phyloP scores from a whole-genome alignment of 2,797 vertebrate genomes.

The Schizopygopsis pylzovi region DNA sequence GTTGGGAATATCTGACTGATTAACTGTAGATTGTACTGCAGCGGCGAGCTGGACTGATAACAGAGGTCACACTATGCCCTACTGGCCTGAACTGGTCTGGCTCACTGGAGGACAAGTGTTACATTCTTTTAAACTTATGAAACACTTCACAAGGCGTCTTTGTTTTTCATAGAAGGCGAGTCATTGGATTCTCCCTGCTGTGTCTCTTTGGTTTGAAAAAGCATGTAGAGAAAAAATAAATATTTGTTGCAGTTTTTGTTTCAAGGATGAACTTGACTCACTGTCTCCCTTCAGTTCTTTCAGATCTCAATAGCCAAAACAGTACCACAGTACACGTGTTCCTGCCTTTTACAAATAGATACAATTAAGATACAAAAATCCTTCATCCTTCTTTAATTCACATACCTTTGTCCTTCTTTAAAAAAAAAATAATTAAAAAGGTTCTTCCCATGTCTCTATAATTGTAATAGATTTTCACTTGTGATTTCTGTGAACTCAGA shows the following conservation, averaged over 20 bases:
- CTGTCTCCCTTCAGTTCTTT: background rate
- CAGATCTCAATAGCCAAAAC: background rate
- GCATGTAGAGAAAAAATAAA: background rate
- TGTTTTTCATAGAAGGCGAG: slow-evolving; percentile 15
- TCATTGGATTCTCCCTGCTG: slow-evolving; percentile 20
- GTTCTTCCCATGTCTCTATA: background rate
- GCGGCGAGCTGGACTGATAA: background rate
- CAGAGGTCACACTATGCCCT: slow-evolving; percentile 2
- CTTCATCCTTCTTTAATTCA: slow-evolving; percentile 21
- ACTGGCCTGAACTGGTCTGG: slow-evolving; percentile 22
- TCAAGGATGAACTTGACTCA: background rate
- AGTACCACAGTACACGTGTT: background rate
- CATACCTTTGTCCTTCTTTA: background rate
- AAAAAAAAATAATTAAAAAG: background rate
- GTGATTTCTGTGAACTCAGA: slow-evolving; percentile 12
- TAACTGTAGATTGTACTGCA: background rate
- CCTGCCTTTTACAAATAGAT: background rate
- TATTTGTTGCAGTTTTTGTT: background rate
- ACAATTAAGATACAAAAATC: background rate
- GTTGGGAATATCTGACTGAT: slow-evolving; percentile 16
- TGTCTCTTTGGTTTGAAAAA: slow-evolving; percentile 29
- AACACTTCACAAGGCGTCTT: slow-evolving; percentile 17
- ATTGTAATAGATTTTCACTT: slow-evolving; percentile 1
- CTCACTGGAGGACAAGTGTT: slow-evolving; percentile 14
- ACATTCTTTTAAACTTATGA: slow-evolving; percentile 34